Conservation (phyloP, 2,113 vertebrate genomes). For the Desmodus rotundus region DNA sequence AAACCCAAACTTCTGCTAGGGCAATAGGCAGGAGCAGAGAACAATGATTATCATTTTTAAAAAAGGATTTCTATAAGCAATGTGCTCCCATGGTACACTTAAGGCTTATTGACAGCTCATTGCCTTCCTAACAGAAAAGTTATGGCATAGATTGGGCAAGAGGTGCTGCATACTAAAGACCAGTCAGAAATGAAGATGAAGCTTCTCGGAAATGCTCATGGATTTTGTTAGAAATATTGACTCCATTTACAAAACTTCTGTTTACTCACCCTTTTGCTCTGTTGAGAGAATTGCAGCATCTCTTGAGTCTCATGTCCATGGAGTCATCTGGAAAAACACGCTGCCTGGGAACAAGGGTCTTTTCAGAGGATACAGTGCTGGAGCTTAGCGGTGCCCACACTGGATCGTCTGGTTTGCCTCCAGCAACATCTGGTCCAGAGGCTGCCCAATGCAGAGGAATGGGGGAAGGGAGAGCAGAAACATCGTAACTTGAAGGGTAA, state of each 20-base stretch:
- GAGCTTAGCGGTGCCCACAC: neutral
- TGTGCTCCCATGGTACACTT: neutral
- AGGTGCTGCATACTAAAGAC: neutral
- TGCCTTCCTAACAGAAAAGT: conserved; percentile 25
- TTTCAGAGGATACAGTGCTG: neutral
- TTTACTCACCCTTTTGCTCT: neutral
- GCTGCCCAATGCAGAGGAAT: neutral
- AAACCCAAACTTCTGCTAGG: neutral
- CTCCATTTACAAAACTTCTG: neutral
- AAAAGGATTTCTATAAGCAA: neutral
- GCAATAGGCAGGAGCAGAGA: neutral
- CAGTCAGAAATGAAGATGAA: conserved; percentile 1
- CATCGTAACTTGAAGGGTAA: neutral
- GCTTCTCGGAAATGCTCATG: neutral
- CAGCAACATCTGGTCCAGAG: neutral
- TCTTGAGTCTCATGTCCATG: neutral
- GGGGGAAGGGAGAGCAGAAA: neutral
- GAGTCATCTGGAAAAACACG: neutral
- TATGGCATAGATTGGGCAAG: neutral
- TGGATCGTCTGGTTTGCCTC: neutral
- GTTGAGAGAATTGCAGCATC: neutral
- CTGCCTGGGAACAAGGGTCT: neutral
- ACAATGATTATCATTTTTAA: neutral
- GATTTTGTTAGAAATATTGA: neutral
- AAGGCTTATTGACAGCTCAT: neutral